Percentiles rank a stretch among this genome's conserved stretches.
Conservation (phyloP, 2,113 vertebrate genomes). For the Chaetodon auriga region DNA sequence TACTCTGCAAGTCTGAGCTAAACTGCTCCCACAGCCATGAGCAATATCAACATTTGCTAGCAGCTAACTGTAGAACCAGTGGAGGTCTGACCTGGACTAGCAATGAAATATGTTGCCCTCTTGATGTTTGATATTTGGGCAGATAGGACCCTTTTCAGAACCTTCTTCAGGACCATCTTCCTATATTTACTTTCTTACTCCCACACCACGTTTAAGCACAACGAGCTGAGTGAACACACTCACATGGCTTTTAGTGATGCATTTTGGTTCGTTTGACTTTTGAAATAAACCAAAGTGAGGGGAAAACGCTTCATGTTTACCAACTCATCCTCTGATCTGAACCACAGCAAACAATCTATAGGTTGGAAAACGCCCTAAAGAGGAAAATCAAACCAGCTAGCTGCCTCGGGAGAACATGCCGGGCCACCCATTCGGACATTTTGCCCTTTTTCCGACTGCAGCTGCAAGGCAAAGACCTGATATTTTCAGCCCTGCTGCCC, state of each 20-base stretch:
- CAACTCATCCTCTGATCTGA: background rate
- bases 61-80: background rate
- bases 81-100: background rate
- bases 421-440: slow-evolving; percentile 29
- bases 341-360: background rate
- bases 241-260: too few species aligned
- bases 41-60: background rate
- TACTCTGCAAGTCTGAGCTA: background rate
- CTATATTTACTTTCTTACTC: background rate
- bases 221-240: too few species aligned
- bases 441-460: slow-evolving; percentile 60
- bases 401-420: background rate
- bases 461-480: slow-evolving; percentile 52
- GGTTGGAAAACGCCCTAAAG: background rate
- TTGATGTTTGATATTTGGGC: background rate
- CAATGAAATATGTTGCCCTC: background rate
- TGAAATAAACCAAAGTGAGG: too few species aligned
- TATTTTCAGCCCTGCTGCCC: slow-evolving; percentile 65
- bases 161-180: background rate
- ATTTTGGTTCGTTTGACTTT: background rate
- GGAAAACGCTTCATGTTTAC: background rate
- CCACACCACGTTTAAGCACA: background rate
- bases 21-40: background rate
- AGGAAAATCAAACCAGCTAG: too few species aligned
- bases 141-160: background rate